Base-by-base conservation (phyloP, 2,113 vertebrate species). In the Talpa occidentalis region DNA sequence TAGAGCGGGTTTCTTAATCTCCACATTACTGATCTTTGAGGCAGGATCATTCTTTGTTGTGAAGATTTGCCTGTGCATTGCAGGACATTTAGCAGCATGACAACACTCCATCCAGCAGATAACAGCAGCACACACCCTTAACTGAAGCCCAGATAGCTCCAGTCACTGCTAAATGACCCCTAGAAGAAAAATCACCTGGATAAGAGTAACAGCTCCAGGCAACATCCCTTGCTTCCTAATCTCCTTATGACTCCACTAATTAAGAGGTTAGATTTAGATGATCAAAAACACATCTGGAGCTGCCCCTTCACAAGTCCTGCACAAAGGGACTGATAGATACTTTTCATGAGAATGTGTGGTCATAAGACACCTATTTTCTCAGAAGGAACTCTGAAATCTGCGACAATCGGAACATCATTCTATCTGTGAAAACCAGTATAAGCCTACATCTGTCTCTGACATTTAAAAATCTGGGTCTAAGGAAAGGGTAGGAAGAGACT, bases 391-490 rank as follows among this genome's bases (percentile, higher is more conserved):
- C 49, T 74, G 69, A 84, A 69, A 49, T 74, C 24, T 44, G 37
- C 95, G 40, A 66, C 44, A 54, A 83, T 6, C 35, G 56, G 37
- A 28, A 72, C 88, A 40, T 35, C 44, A 47, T 82, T 78, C 24
- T 1, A 59, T 86, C 21, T 74, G 17, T 74, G 32, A 70, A 37
- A 91, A 67, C 40, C 21, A 32, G 5, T 60, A 28, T 16, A 90
- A 87, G 30, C 24, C 16, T 90, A 85, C 4, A 24, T 26, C 37
- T 79, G 11, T 37, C 64, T 81, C 37, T 82, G 32, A 54, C 12
- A 82, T 86, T 66, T 93, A 76, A 52, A 95, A 79, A 85, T 30
- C 64, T 90, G 32, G n/a, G 5, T 35, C 32, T 76, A 94, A 60
- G 16, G 32, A 77, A 16, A 54, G 28, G 59, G 1, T 24, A 8